A percentile compares a stretch with the other conserved stretches of the same genome.
phyloP scores from a whole-genome alignment of 2,888 invertebrate genomes.

The Rotaria magnacalcarata region DNA sequence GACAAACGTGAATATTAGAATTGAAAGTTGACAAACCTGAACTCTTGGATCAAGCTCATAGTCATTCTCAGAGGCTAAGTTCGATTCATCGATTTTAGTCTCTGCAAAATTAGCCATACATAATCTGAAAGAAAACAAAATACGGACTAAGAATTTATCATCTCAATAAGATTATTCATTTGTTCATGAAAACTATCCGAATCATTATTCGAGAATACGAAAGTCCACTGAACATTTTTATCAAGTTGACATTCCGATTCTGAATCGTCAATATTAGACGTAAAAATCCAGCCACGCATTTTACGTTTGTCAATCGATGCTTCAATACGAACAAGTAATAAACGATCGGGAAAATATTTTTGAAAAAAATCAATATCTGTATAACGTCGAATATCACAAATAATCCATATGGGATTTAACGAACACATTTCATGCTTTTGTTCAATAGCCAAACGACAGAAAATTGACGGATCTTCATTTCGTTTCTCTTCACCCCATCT shows the following conservation, averaged over 20 bases:
- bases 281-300: constrained; percentile 3
- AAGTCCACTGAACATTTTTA: background rate
- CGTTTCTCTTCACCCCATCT: constrained; percentile 33
- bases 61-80: background rate
- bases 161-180: background rate
- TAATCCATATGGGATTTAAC: background rate
- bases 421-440: constrained; percentile 1
- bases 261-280: background rate
- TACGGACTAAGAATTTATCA: background rate
- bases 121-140: background rate
- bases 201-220: constrained; percentile 14
- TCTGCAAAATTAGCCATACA: background rate
- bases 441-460: constrained; percentile 20
- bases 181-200: background rate
- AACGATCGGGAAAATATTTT: background rate
- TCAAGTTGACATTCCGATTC: constrained; percentile 34
- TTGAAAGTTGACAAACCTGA: too few relatives aligned
- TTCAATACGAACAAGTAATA: constrained; percentile 21
- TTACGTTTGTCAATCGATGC: background rate
- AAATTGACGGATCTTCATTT: background rate
- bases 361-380: constrained; percentile 25
- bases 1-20: background rate
- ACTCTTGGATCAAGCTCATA: background rate
- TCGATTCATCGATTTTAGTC: constrained; percentile 14
- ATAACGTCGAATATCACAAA: constrained; percentile 35